These are phyloP conservation scores for Schizotus pectinicornis DNA, from an alignment of 2,888 invertebrate genomes.

Conservation along the genomic window DNA sequence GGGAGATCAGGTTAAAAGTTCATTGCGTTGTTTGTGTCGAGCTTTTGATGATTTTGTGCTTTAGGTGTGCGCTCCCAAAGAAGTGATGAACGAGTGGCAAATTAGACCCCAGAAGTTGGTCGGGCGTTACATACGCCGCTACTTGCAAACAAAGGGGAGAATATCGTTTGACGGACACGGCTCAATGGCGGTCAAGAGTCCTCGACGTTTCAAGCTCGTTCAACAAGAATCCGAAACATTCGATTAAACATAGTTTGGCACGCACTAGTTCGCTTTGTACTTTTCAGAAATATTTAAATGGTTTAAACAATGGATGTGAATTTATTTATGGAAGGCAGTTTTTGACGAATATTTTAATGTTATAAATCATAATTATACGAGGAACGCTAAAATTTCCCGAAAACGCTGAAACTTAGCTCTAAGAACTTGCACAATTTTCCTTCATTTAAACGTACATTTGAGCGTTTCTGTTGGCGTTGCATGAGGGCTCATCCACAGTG, in stretches of 20 bases:
- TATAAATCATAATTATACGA: too few relatives aligned
- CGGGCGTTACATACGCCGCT: slow-evolving; percentile 80
- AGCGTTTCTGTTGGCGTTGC: too few relatives aligned
- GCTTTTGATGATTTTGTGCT: slow-evolving; percentile 39
- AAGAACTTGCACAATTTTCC: too few relatives aligned
- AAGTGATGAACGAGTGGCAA: slow-evolving; percentile 90
- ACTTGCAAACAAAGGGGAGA: slow-evolving; percentile 80
- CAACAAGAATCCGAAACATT: slow-evolving; percentile 91
- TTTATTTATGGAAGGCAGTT: background rate
- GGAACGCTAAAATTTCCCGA: too few relatives aligned
- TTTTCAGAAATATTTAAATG: too few relatives aligned
- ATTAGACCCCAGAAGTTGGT: slow-evolving; percentile 85
- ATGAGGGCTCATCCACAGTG: too few relatives aligned
- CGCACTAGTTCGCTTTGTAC: slow-evolving; percentile 1
- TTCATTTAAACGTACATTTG: too few relatives aligned
- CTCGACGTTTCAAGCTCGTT: slow-evolving; percentile 85
- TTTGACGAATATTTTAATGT: too few relatives aligned
- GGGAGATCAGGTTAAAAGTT: slow-evolving; percentile 82
- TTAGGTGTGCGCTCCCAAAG: slow-evolving; percentile 84
- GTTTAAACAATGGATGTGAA: slow-evolving; percentile 1
- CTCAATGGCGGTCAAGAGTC: slow-evolving; percentile 82
- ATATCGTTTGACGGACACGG: slow-evolving; percentile 77
- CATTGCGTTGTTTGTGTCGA: background rate
- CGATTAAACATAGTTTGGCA: slow-evolving; percentile 65
- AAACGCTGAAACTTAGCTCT: too few relatives aligned